Base-by-base conservation (phyloP, 2,888 invertebrate genomes). In the Ennomos erosarius region DNA sequence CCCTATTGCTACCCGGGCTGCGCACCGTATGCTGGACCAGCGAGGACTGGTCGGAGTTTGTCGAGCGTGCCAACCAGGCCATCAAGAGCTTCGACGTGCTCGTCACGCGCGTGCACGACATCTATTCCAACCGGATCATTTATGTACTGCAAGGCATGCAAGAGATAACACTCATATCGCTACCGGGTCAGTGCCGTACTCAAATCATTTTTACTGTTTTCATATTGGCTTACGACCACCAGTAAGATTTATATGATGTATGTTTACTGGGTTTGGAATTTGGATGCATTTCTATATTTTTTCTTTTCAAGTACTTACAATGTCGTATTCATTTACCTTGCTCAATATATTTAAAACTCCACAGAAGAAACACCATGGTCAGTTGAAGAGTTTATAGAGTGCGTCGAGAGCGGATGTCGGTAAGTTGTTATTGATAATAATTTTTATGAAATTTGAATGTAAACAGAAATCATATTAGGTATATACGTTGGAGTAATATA, bases 121-220 rank as follows among this genome's bases (percentile, higher is more conserved):
- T 98, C 59, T 97, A 98, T 77, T 95, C 96, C 4, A 98, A 98
- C 82, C 95, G 98, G 76, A 98, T 99, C 68, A 94, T 98, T 58
- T 96, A 97, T 77, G 97, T 98, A 35, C 89, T 99, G 35, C 93
- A 95, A 59, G 96, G 96, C 65, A 98, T 99, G 97, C 97, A 97
- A 78, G 95, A 95, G 51, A 95, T 97, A n/a, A 94, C 95, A 0
- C 89, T 99, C 50, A 95, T 98, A 70, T 94, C 95, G 44, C 85
- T 98, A 55, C 98, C 98, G 10, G 95, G 95, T 82, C 48, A 69
- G 67, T 65, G 39, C 6, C 10, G 10, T 16, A 9, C 13, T 40
- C 13, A 40, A 5, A 35, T 34, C 13, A 33, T 10, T 54, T 26
- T 26, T 26, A 5, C 5, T 6, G 26, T 26, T 26, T 26, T 26